Conservation (phyloP, 2,113 vertebrate genomes). For the Dromaius novaehollandiae region DNA sequence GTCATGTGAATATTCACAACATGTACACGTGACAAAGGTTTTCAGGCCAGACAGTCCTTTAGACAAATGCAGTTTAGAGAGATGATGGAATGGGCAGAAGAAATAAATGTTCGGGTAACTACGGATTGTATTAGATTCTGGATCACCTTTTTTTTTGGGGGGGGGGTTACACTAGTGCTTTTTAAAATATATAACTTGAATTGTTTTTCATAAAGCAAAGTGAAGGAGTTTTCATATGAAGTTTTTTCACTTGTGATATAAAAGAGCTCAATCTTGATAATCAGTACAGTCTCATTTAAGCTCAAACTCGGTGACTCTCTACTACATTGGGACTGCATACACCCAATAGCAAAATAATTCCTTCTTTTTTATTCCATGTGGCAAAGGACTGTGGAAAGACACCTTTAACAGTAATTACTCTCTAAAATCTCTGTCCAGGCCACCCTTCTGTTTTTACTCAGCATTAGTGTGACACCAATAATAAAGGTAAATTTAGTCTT, state of each 20-base stretch:
- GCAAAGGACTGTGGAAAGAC: neutral
- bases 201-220: neutral
- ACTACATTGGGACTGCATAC: neutral
- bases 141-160: neutral
- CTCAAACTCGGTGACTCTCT: neutral
- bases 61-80: neutral
- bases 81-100: neutral
- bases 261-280: neutral
- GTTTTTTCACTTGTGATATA: neutral
- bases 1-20: neutral
- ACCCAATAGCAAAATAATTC: neutral
- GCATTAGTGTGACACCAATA: neutral
- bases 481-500: conserved; percentile 16
- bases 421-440: neutral
- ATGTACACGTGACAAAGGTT: neutral
- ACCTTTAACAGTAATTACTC: neutral
- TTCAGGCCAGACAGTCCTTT: neutral
- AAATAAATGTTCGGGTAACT: neutral
- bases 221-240: neutral
- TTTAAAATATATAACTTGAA: neutral
- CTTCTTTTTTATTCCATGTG: neutral
- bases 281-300: neutral
- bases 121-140: neutral
- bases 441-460: neutral
- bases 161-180: neutral